Evolutionary conservation across 2,888 invertebrate species (phyloP).

Genomic region (Kuschelorhynchus macadamiae): DNA sequence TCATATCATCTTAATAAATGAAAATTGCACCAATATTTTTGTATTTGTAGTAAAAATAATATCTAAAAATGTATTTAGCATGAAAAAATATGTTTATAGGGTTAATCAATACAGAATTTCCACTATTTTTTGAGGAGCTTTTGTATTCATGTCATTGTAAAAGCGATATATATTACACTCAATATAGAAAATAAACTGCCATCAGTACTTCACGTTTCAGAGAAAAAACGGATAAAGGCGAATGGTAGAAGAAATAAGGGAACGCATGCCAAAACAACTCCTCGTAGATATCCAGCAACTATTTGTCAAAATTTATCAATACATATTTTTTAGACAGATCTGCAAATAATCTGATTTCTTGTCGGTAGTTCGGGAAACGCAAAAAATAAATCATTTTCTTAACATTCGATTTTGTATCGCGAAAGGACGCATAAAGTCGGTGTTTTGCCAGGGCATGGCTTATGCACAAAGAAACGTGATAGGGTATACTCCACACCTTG

Average conservation of each 20-base stretch:
- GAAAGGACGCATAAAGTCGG: background rate
- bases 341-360: constrained; percentile 31
- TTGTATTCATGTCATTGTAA: constrained; percentile 9
- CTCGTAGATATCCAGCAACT: constrained; percentile 31
- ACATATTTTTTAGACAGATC: constrained; percentile 34
- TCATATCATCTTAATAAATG: too few species aligned
- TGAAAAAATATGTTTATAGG: too few species aligned
- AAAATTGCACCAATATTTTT: too few species aligned
- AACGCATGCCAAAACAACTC: constrained; percentile 15
- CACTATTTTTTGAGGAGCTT: too few species aligned
- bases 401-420: constrained; percentile 6
- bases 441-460: too few species aligned
- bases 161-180: constrained; percentile 25
- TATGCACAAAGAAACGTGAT: too few species aligned
- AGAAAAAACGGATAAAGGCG: constrained; percentile 23
- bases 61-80: too few species aligned
- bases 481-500: too few species aligned
- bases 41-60: too few species aligned
- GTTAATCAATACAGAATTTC: too few species aligned
- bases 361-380: constrained; percentile 15
- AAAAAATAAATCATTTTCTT: constrained; percentile 1
- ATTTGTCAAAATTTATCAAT: constrained; percentile 43
- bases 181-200: constrained; percentile 22
- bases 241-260: constrained; percentile 6
- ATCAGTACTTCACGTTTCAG: background rate